These are phyloP conservation scores for Smutsia gigantea DNA, from an alignment of 2,797 vertebrate species.

Conservation along the genomic window DNA sequence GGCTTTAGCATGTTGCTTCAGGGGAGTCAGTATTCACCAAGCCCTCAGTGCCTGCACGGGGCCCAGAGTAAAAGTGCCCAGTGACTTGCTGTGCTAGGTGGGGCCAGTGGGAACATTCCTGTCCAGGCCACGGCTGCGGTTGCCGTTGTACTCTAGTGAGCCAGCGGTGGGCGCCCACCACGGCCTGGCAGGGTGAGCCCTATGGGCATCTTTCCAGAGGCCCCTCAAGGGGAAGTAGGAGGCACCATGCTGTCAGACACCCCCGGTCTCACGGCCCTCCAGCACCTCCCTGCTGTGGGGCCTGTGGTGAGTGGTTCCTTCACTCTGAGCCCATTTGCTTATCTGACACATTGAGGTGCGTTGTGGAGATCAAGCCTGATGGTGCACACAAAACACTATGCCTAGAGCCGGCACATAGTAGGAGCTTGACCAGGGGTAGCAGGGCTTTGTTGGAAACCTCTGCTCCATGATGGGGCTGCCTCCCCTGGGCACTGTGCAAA, in stretches of 20 bases:
- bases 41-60: background rate
- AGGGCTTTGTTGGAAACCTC: background rate
- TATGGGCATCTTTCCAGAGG: background rate
- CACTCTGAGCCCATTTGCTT: too few relatives aligned
- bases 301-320: background rate
- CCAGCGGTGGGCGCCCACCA: rapidly evolving
- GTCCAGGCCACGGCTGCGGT: rapidly evolving
- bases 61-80: rapidly evolving
- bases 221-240: background rate
- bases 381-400: rapidly evolving
- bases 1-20: rapidly evolving
- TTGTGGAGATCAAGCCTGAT: rapidly evolving
- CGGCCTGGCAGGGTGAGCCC: background rate
- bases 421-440: rapidly evolving
- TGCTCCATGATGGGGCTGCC: rapidly evolving
- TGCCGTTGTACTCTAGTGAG: rapidly evolving
- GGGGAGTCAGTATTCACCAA: rapidly evolving
- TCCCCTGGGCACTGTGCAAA: rapidly evolving
- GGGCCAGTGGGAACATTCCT: rapidly evolving
- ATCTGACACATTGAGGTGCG: background rate
- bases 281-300: background rate
- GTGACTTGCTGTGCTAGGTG: background rate
- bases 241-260: background rate
- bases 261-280: background rate
- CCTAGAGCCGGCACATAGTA: rapidly evolving